Percentiles rank a stretch among this genome's conserved stretches.
Conservation (phyloP, 2,113 vertebrate species). For the Psittacula cyanocephala region DNA sequence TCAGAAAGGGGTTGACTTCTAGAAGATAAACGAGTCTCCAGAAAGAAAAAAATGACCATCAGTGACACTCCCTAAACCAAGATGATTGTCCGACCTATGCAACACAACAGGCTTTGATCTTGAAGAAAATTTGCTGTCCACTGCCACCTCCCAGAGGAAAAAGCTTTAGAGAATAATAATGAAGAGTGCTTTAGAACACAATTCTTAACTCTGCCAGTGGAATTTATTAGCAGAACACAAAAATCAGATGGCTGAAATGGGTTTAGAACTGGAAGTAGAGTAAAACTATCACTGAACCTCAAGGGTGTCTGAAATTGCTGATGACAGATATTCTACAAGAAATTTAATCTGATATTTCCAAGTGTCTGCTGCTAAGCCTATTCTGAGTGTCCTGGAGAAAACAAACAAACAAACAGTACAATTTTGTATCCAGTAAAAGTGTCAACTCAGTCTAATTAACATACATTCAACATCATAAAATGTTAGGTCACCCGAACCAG, state of each 20-base stretch:
- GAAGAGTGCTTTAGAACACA: not conserved
- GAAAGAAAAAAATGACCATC: not conserved
- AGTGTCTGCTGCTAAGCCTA: not conserved
- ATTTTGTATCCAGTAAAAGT: not conserved
- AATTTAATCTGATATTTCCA: not conserved
- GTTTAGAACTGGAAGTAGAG: not conserved
- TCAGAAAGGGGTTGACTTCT: not conserved
- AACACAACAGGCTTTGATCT: not conserved
- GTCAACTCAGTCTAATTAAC: not conserved
- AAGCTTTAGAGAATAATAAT: not conserved
- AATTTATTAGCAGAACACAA: not conserved
- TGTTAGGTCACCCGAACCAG: not conserved
- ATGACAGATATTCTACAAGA: not conserved
- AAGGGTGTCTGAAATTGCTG: not conserved
- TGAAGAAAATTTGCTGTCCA: not conserved
- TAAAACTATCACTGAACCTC: not conserved
- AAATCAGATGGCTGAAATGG: not conserved
- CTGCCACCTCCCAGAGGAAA: not conserved
- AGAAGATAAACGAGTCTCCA: not conserved
- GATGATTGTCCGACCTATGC: not conserved
- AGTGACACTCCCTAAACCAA: not conserved
- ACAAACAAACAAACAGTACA: not conserved
- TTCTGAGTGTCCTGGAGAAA: not conserved
- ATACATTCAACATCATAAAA: not conserved
- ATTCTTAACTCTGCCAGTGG: not conserved